Conservation (phyloP, 2,113 vertebrate species). For the Sterrhoptilus dennistouni region DNA sequence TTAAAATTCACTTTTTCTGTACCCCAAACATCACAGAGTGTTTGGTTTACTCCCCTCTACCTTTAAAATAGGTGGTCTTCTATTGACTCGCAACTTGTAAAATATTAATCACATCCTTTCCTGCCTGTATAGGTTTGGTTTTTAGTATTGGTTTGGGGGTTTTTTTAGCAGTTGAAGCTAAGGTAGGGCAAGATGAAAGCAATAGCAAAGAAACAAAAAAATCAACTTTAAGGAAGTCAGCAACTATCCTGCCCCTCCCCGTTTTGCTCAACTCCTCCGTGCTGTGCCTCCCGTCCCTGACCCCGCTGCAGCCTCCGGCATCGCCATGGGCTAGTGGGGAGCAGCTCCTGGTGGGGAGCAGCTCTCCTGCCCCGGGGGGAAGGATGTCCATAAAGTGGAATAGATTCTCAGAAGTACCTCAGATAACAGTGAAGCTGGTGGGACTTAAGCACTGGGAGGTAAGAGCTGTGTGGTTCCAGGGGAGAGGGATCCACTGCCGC, state of each 20-base stretch:
- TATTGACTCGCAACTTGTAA: background rate
- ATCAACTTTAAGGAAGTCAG: conserved; percentile 57
- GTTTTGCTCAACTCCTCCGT: conserved; percentile 58
- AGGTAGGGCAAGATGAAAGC: background rate
- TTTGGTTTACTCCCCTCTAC: background rate
- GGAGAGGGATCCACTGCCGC: accelerated
- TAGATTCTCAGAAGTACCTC: conserved; percentile 71
- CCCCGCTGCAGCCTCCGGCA: background rate
- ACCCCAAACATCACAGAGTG: background rate
- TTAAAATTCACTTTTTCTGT: background rate
- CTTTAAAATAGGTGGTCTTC: background rate
- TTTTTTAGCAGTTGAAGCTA: background rate
- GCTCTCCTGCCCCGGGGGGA: background rate
- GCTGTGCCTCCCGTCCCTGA: conserved; percentile 8
- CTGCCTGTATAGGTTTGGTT: background rate
- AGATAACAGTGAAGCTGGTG: conserved; percentile 71
- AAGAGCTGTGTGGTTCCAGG: conserved; percentile 41
- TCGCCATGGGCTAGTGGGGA: background rate
- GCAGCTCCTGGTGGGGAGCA: background rate
- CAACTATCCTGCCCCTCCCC: conserved; percentile 49
- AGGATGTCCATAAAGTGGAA: conserved; percentile 76
- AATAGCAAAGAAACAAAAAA: conserved; percentile 45
- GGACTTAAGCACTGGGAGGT: conserved; percentile 74
- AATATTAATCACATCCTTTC: background rate
- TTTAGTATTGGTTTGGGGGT: background rate